Base-by-base conservation (phyloP, 92 coral and sea anemone species). In the Palythoa grandiflora region DNA sequence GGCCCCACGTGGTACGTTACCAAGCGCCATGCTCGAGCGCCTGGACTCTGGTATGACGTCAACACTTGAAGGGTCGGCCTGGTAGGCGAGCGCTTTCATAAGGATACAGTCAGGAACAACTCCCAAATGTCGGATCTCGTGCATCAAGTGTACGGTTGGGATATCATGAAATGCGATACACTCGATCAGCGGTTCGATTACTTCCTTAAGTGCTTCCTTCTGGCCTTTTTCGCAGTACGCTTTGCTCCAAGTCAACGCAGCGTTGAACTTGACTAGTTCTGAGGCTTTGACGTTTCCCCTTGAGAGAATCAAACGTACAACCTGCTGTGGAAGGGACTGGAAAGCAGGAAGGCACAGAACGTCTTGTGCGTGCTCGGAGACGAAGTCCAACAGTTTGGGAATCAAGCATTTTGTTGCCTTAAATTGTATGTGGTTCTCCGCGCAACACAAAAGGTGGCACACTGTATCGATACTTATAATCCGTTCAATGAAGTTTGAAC, bases 21-120 rank as follows among this genome's bases (percentile, higher is more conserved):
- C 51, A 80, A 11, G 16, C 15, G 61, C 60, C 52, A 38, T 21
- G 51, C 88, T 84, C 9, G 71, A 54, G n/a, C 88, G 79, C 59
- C 73, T 84, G 38, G 21, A 38, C 81, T 72, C 88, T 53, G 79
- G 88, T 50, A 68, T 71, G 44, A 79, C 85, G 44, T 73, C 77
- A 10, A 88, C 88, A 60, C 94, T 84, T 36, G 85, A 19, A 19
- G 94, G 94, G 47, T 91, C 94, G 5, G 92, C 94, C 83, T 91
- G 92, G 84, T 88, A 91, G 20, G 94, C 94, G 36, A 91, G 85
- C n/a, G 94, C 94, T 21, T 91, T 88, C 94, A 91, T 78, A 6
- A 91, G 54, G 75, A 77, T 86, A 80, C 89, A 86, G 51, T 88
- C 91, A 1, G 94, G 90, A 16, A 91, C 92, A 60, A 91, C 87